Evolutionary conservation across 1,140 invertebrate genomes (phyloP).

Genomic region (Kradibia gibbosae): DNA sequence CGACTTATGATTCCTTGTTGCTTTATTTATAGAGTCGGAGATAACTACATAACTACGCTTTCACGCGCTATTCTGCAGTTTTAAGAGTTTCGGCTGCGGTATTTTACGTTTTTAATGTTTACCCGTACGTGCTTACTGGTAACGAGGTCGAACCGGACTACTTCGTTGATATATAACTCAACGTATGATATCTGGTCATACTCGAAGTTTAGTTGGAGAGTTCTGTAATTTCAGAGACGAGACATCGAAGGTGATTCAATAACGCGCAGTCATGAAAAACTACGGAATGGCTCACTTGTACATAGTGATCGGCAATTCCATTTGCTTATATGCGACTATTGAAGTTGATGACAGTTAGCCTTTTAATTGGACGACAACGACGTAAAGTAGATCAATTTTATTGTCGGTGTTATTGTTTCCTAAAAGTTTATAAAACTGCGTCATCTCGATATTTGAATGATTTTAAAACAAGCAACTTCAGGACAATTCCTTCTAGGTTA

Average conservation of each 20-base stretch:
- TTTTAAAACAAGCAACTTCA: no score
- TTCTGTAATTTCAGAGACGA: slow-evolving; percentile 5
- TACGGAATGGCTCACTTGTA: background rate
- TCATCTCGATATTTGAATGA: no score
- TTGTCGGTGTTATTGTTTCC: background rate
- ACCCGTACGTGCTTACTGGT: background rate
- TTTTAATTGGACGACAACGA: background rate
- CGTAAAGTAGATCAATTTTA: background rate
- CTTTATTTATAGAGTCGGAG: background rate
- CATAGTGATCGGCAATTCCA: background rate
- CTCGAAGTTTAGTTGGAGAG: background rate
- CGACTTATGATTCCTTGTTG: background rate
- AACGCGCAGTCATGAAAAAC: background rate
- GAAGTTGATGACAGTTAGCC: background rate
- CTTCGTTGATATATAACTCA: background rate
- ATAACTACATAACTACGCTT: background rate
- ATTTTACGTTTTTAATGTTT: slow-evolving; percentile 9
- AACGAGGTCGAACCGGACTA: background rate
- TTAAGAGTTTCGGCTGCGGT: slow-evolving; percentile 10
- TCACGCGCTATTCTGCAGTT: background rate
- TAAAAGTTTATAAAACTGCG: background rate
- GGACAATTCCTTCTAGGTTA: no score
- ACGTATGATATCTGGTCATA: background rate
- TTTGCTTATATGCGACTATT: background rate
- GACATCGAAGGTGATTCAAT: background rate